A percentile compares a stretch with the other conserved stretches of the same genome.
These are phyloP conservation scores for Globodera rostochiensis DNA, from an alignment of 1,140 invertebrate genomes.

Conservation along the genomic window DNA sequence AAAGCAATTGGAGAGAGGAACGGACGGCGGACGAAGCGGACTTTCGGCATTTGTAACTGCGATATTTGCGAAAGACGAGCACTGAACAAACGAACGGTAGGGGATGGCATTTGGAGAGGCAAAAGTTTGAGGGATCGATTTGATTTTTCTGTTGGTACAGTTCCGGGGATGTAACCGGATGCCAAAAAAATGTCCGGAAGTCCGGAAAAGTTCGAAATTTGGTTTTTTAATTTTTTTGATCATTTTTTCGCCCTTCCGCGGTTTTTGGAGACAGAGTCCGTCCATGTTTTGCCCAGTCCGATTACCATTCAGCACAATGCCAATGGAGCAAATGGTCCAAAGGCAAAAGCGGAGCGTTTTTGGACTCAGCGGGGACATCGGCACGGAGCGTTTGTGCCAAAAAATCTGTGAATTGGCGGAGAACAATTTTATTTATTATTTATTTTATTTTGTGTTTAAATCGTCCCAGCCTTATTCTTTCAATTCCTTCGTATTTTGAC, in stretches of 20 bases:
- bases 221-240: too few species aligned
- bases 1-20: slow-evolving; percentile 39
- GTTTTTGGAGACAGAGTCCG: not conserved
- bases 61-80: slow-evolving; percentile 22
- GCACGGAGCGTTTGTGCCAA: too few species aligned
- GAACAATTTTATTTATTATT: too few species aligned
- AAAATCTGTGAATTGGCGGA: too few species aligned
- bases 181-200: not conserved
- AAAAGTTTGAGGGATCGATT: too few species aligned
- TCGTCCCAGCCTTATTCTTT: too few species aligned
- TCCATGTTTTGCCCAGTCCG: slow-evolving; percentile 23
- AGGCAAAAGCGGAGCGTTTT: slow-evolving; percentile 29
- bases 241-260: too few species aligned
- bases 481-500: too few species aligned
- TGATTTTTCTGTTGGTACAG: not conserved
- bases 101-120: not conserved
- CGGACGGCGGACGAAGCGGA: slow-evolving; percentile 37
- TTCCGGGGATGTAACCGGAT: not conserved
- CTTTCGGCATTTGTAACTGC: slow-evolving; percentile 28
- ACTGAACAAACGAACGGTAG: slow-evolving; percentile 3
- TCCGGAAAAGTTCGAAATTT: too few species aligned
- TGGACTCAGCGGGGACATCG: slow-evolving; percentile 7
- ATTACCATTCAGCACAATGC: slow-evolving; percentile 47
- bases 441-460: too few species aligned
- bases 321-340: slow-evolving; percentile 44